Evolutionary conservation across 2,888 invertebrate genomes (phyloP), one percentile per base, ranked within the genome.

Genomic region (Meganola albula): DNA sequence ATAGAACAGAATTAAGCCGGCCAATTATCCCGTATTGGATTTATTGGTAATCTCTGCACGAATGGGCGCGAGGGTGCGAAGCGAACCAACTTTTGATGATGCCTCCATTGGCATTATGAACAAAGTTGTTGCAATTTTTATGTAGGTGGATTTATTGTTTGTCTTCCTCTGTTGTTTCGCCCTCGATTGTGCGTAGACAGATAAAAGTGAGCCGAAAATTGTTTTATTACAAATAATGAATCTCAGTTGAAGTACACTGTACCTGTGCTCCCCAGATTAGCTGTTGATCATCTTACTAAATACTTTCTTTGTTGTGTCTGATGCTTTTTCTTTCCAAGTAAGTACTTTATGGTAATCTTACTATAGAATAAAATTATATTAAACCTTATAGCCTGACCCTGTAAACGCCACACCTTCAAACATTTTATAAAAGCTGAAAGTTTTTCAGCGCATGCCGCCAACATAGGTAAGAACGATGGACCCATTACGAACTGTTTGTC

Each of bases 1-100:
- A 85, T 85, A 84, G 85, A 79, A 84, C 78, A 83, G 83, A 85
- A 84, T 85, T 85, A 85, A 85, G 85, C 84, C 80, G 79, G 79
- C 83, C 85, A 85, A 85, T 85, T 85, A 85, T 85, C 85, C 84
- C 85, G 84, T 84, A 85, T 85, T 85, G 84, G 85, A 85, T 85
- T 85, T 85, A 85, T 85, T 85, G 85, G 85, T 85, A 85, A 85
- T 85, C 85, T 84, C 76, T 82, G 84, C 85, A 85, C 85, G 85
- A 83, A 83, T 80, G 74, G 77, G 80, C 82, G 82, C 78, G 82
- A 83, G 85, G 85, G 85, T 84, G 85, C 80, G 83, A 83, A 75
- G 61, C 71, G 74, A 73, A 78, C 82, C 76, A 84, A 85, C 74
- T 85, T 84, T 83, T 82, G 85, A 85, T 83, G 84, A 84, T 82